Conservation (phyloP, 2,113 vertebrate genomes). For the Sisor rabdophorus region DNA sequence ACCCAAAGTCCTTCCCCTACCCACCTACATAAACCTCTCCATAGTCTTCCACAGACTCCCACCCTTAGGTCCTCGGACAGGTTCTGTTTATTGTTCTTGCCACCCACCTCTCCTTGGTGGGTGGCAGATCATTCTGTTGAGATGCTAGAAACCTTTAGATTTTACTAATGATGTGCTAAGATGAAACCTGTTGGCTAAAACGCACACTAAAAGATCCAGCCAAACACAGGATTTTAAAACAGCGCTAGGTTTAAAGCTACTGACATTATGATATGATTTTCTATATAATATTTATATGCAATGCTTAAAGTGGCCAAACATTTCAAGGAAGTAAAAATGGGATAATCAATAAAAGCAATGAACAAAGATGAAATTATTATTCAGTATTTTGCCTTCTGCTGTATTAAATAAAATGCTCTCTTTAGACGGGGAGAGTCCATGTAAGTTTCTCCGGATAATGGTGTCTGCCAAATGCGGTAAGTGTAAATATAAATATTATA, state of each 20-base stretch:
- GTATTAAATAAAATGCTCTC: too few species aligned
- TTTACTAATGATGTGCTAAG: background rate
- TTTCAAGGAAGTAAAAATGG: too few species aligned
- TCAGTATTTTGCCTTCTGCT: too few species aligned
- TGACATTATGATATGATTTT: background rate
- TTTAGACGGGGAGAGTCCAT: too few species aligned
- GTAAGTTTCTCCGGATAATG: too few species aligned
- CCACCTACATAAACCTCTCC: constrained; percentile 2
- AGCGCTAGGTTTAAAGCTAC: background rate
- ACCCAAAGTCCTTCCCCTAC: background rate
- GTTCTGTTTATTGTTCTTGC: background rate
- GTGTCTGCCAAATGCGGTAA: too few species aligned
- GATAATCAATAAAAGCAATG: too few species aligned
- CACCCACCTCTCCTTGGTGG: constrained; percentile 6
- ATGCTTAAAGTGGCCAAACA: background rate
- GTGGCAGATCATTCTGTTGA: background rate
- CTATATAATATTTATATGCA: background rate
- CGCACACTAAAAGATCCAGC: background rate
- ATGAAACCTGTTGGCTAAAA: background rate
- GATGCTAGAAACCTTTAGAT: background rate
- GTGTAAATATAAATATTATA: too few species aligned
- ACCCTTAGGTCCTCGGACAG: constrained; percentile 5
- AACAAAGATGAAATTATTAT: too few species aligned
- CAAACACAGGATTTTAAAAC: background rate
- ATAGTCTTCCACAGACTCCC: constrained; percentile 4